Evolutionary conservation across 2,797 vertebrate genomes (phyloP).

Genomic region (Acanthurus leucopareius): DNA sequence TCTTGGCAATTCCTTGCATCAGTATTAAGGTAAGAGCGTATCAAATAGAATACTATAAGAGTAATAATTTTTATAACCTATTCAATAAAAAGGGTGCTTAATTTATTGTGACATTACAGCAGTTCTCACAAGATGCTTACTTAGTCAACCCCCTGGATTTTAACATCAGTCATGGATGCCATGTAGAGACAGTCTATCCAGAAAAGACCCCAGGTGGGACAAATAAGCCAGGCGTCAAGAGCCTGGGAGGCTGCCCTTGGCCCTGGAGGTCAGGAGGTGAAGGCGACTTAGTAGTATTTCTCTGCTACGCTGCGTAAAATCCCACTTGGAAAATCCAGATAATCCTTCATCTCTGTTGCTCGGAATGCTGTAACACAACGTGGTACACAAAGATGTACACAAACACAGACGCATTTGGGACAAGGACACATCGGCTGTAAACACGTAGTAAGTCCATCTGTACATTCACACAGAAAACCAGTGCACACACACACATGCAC

Average conservation of each 20-base stretch:
- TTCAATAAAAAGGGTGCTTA: neutral
- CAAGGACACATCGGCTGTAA: constrained; percentile 14
- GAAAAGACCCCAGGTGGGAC: constrained; percentile 37
- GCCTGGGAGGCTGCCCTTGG: constrained; percentile 20
- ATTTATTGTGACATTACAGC: neutral
- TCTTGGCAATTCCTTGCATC: neutral
- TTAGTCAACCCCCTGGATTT: constrained; percentile 27
- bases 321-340: constrained; percentile 73
- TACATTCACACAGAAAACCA: constrained; percentile 26
- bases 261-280: constrained; percentile 62
- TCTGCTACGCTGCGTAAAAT: constrained; percentile 63
- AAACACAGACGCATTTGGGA: constrained; percentile 23
- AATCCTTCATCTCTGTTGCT: constrained; percentile 72
- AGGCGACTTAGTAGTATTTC: constrained; percentile 67
- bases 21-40: neutral
- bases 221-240: constrained; percentile 44
- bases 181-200: constrained; percentile 16
- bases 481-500: constrained; percentile 23
- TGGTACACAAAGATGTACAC: constrained; percentile 16
- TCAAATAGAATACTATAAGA: neutral
- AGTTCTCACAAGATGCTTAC: constrained; percentile 6
- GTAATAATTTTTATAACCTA: neutral
- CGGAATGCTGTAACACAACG: constrained; percentile 50
- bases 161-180: constrained; percentile 22
- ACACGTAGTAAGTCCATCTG: constrained; percentile 28